Evolutionary conservation across 1,140 invertebrate species (phyloP), one percentile per base, ranked within the genome.

Genomic region (Euschistus heros): DNA sequence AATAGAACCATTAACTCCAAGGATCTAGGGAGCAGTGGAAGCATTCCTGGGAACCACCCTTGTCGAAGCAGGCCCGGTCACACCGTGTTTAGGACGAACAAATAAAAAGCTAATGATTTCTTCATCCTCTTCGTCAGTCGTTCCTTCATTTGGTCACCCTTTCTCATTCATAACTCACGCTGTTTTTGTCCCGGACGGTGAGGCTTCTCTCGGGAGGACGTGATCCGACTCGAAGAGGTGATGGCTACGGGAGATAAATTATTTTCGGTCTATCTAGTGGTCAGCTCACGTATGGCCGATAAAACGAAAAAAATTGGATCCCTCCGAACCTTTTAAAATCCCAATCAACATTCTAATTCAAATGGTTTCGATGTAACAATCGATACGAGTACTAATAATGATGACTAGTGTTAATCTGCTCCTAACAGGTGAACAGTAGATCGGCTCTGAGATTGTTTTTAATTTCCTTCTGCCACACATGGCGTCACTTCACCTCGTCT

Each of bases 321-420:
- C 47, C 47, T 20, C 7, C n/a, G 47, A 22, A 50, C 47, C 47
- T 20, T 22, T 50, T 50, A 20, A 50, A 50, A 50, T 22, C 47
- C 47, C 47, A 50, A 50, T 50, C 47, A 50, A 50, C n/a, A 50
- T 50, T 50, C 47, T 50, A 50, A 50, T 50, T 50, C n/a, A 50
- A 50, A 22, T 22, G 47, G 22, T 50, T 50, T 50, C 5, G 47
- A 22, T 20, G n/a, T 18, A 50, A 50, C 47, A 50, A 50, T 50
- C 22, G 22, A 50, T 18, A 5, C 2, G 10, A 50, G 47, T 50
- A 50, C 22, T 50, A 50, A 50, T 50, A 22, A 50, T 50, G 47
- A 22, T 18, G 22, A 22, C 47, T 18, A 14, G 47, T 50, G 47
- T 50, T 50, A 50, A 50, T 50, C n/a, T 22, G n/a, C n/a, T 50